Base-by-base conservation (phyloP, 2,113 vertebrate genomes). In the Thalassarche chlororhynchos region DNA sequence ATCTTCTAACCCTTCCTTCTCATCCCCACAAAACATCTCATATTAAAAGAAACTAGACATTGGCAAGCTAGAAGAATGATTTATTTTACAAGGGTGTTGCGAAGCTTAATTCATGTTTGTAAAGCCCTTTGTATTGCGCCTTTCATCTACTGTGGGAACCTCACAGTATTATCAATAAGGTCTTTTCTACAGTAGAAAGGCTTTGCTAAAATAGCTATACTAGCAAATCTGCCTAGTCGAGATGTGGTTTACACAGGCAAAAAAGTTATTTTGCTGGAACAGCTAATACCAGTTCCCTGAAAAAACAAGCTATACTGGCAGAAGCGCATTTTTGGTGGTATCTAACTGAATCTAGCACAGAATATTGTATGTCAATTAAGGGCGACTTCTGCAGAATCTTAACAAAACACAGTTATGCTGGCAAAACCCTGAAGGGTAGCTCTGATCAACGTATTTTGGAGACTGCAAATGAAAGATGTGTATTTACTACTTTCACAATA, bases 91-190 rank as follows among this genome's bases (percentile, higher is more conserved):
- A 87, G 82, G 58, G 78, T 90, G 94, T 90, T 95, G 84, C 84
- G 46, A 94, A 87, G 87, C 78, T 86, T 96, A 97, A 93, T 77
- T 97, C 58, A 74, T 91, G 91, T 93, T 96, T 94, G 64, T 88
- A 96, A 96, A 96, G 82, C 55, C 78, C 47, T 95, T 97, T 95
- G 84, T 96, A 85, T 71, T 75, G 71, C 24, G 87, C 68, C 81
- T 96, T 95, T 96, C 93, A 89, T 95, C 87, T 96, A 2, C 74
- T 93, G 94, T 93, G 94, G 93, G 97, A 96, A 95, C 62, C 82
- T 70, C 84, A 24, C 58, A 55, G 78, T 93, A 95, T 87, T 86
- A 95, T 91, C 94, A 88, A 70, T 83, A 94, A 95, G 49, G 96
- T 91, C 91, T 83, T 83, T 79, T 86, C 93, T 96, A 83, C 87